Evolutionary conservation across 2,113 vertebrate genomes (phyloP).

Genomic region (Puma concolor): DNA sequence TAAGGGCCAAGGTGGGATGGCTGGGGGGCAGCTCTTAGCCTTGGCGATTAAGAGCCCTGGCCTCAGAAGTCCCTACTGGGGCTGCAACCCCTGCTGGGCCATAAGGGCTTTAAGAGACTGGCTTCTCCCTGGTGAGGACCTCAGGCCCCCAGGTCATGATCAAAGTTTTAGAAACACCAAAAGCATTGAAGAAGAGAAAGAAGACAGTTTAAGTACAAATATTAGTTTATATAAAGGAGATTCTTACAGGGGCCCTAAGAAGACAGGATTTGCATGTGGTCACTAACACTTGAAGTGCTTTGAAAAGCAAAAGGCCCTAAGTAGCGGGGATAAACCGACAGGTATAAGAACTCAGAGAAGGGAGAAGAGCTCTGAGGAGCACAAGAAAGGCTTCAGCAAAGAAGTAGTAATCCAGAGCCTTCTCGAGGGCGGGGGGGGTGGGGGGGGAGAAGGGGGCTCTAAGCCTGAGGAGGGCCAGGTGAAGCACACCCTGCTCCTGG

Average conservation of each 20-base stretch:
- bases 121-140: not conserved
- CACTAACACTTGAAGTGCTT: not conserved
- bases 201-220: not conserved
- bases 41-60: not conserved
- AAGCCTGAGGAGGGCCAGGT: not conserved
- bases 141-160: not conserved
- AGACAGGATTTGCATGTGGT: not conserved
- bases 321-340: not conserved
- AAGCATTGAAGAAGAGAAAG: not conserved
- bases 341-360: not conserved
- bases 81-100: not conserved
- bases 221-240: not conserved
- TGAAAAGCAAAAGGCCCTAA: not conserved
- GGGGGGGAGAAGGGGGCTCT: not conserved
- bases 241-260: not conserved
- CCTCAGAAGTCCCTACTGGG: not conserved
- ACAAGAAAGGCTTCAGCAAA: not conserved
- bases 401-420: not conserved
- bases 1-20: not conserved
- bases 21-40: not conserved
- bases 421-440: not conserved
- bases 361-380: not conserved
- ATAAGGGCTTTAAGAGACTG: not conserved
- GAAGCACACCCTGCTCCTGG: accelerated
- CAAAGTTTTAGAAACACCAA: not conserved